These are phyloP conservation scores for Apodemia hepburni DNA, from an alignment of 2,888 invertebrate genomes.

Conservation along the genomic window DNA sequence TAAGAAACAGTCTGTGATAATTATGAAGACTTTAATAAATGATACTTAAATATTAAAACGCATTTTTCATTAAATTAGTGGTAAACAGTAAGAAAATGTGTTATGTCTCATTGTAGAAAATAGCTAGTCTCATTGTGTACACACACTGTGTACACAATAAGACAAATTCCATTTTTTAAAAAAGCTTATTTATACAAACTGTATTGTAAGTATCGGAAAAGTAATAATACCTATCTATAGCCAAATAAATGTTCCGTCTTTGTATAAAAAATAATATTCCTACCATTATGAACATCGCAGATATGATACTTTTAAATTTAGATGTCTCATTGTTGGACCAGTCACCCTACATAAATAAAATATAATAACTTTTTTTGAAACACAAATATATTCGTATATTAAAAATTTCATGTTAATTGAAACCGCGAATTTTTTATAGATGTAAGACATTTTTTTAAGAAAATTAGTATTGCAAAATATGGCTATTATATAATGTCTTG, in stretches of 20 bases:
- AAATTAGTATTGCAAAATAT: too few species aligned
- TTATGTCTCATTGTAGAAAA: constrained; percentile 6
- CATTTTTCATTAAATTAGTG: too few species aligned
- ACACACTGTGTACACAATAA: constrained; percentile 1
- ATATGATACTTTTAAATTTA: not conserved
- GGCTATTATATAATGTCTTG: not conserved
- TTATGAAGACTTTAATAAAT: too few species aligned
- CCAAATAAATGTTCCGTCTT: not conserved
- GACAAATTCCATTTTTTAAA: constrained; percentile 2
- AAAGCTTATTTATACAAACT: not conserved
- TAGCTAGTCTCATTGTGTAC: constrained; percentile 8
- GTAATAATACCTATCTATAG: not conserved
- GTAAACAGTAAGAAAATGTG: not conserved
- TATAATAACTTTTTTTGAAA: too few species aligned
- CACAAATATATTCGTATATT: too few species aligned
- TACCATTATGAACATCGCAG: not conserved
- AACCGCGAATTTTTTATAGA: too few species aligned
- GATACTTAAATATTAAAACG: too few species aligned
- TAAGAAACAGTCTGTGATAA: too few species aligned
- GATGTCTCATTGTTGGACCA: constrained; percentile 2
- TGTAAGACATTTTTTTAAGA: too few species aligned
- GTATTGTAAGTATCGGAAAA: not conserved
- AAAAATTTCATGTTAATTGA: too few species aligned
- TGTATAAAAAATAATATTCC: not conserved
- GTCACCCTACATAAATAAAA: not conserved